phyloP scores from a whole-genome alignment of 2,888 invertebrate genomes.

The Drosophila pseudotalamancana region DNA sequence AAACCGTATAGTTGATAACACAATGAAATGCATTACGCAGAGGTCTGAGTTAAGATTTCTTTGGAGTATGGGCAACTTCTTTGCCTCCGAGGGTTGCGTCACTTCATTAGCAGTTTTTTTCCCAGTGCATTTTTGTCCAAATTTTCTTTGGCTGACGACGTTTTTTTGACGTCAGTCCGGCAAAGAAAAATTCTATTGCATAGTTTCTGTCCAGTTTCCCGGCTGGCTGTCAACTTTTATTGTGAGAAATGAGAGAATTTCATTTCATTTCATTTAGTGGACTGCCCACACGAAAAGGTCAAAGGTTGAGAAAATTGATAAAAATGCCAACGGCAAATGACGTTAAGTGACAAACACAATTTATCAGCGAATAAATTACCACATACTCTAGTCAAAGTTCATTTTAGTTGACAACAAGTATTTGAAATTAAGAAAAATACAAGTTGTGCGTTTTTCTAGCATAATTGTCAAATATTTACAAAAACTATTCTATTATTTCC shows the following conservation, averaged over 20 bases:
- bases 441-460: not conserved
- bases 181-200: constrained; percentile 11
- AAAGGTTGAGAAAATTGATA: constrained; percentile 14
- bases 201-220: constrained; percentile 12
- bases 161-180: constrained; percentile 11
- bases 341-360: constrained; percentile 15
- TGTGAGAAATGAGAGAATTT: constrained; percentile 48
- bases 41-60: not conserved
- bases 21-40: constrained; percentile 44
- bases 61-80: not conserved
- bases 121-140: constrained; percentile 15
- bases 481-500: not conserved
- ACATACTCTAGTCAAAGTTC: not conserved
- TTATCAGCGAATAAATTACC: constrained; percentile 10
- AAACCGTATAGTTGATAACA: constrained; percentile 44
- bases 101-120: constrained; percentile 3
- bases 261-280: constrained; percentile 15
- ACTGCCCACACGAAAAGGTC: constrained; percentile 6
- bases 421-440: not conserved
- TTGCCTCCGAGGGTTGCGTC: not conserved
- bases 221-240: constrained; percentile 26
- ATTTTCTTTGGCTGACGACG: constrained; percentile 8
- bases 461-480: not conserved
- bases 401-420: not conserved
- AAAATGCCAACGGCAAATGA: constrained; percentile 11